A percentile compares a stretch with the other conserved stretches of the same genome.
Evolutionary conservation across 2,797 vertebrate species (phyloP).

Genomic region (Gambelia wislizenii): DNA sequence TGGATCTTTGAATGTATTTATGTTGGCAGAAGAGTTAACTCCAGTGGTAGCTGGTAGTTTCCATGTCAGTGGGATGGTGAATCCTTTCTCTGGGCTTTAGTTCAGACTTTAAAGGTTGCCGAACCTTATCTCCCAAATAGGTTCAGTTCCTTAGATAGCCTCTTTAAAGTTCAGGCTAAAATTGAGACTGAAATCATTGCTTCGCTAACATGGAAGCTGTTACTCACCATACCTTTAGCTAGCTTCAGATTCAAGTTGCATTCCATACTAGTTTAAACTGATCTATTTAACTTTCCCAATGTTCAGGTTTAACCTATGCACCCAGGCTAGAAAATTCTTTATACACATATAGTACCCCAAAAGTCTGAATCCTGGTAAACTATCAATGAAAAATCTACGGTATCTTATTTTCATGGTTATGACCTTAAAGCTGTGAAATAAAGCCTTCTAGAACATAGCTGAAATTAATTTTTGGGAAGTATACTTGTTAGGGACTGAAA

Average conservation of each 20-base stretch:
- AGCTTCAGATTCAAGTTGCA: not conserved
- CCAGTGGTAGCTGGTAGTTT: no score
- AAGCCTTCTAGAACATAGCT: not conserved
- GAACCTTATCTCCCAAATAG: no score
- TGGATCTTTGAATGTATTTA: not conserved
- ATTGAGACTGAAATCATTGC: no score
- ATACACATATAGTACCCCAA: not conserved
- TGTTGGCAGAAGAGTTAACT: not conserved
- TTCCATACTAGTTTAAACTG: not conserved
- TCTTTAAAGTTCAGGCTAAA: no score
- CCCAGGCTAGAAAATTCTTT: conserved; percentile 3
- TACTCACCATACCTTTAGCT: not conserved
- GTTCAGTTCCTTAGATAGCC: no score
- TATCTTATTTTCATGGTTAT: not conserved
- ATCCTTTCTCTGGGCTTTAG: no score
- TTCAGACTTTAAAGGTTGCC: no score
- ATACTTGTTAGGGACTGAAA: not conserved
- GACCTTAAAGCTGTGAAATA: conserved; percentile 11
- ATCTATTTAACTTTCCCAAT: not conserved
- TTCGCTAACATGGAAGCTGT: no score
- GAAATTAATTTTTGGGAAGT: not conserved
- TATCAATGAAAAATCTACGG: not conserved
- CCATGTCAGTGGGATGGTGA: no score
- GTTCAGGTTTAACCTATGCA: not conserved
- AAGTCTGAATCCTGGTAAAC: not conserved